Evolutionary conservation across 1,140 invertebrate species (phyloP), one percentile per base, ranked within the genome.

Genomic region (Lasaia peninsularis): DNA sequence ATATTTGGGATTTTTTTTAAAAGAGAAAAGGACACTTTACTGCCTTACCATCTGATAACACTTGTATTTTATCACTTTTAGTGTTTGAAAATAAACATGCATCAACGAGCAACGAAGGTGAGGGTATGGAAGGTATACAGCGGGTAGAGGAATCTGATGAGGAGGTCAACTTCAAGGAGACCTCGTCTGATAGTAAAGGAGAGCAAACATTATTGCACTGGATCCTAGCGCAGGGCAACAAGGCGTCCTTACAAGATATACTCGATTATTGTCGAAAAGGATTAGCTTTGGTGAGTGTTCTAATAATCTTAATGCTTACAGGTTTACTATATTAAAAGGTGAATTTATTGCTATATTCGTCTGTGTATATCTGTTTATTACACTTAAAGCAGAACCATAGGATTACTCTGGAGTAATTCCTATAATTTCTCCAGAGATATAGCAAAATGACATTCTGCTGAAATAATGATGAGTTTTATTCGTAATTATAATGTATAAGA

Each of bases 201-300:
- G 77, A 87, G 7, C 75, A 91, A 0, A 93, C 92, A 32, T 72
- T 97, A 0, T 78, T 96, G 28, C 93, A 96, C 63, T 98, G 96
- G 96, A 96, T 97, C 18, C 92, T 93, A 9, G 92, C 93, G 0
- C 93, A 96, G 70, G 96, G 97, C 67, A 94, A 93, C 74, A 93
- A 95, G 60, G 93, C 92, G 44, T 93, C 92, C 44, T 75, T 98
- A n/a, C 93, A 95, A 58, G 92, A 94, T 58, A 93, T 98, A 67
- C 92, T 94, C 2, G 93, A 96, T 34, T 92, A 93, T 62, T 97
- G 96, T 74, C 88, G 91, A 14, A 92, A 93, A 62, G 94, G 93
- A 9, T 70, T 97, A 52, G 91, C 93, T 51, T 92, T 93, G 65
- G 89, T 90, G 66, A 78, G 75, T 56, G 31, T 58, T 53, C n/a